Evolutionary conservation across 35 echinoderm and acorn worm genomes (phyloP), one percentile per base, ranked within the genome.

Genomic region (Diadema setosum): DNA sequence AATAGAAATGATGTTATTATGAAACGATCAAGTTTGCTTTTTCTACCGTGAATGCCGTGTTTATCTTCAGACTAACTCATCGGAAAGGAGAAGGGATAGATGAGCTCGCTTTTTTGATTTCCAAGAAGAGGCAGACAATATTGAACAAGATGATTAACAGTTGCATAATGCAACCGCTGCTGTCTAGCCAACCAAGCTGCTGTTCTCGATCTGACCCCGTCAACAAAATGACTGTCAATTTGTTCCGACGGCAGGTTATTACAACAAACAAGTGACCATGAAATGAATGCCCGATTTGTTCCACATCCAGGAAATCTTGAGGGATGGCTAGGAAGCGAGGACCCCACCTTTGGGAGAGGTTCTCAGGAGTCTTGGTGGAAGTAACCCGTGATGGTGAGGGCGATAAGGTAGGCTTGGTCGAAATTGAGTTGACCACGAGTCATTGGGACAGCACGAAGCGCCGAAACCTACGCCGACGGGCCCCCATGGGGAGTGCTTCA

Each of bases 281-380:
- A 78, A 78, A 78, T 78, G 73, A 78, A 78, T 78, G 73, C 39
- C 73, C 73, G 73, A 78, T 15, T 78, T 78, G 73, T 78, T 41
- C 40, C 23, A 78, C 12, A 78, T 78, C 73, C 40, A 0, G 44
- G 73, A 78, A 78, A 78, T 44, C 73, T 78, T 39, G 18, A 44
- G 73, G 73, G 73, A 78, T 78, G 37, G 73, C 73, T 41, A 35
- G n/a, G 2, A 78, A 25, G 39, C 63, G 11, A 67, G 63, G 63
- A 33, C 30, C 63, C 63, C 63, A 67, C 30, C 63, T 34, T 34
- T 67, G 18, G 63, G 16, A 67, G 37, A 61, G 37, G 37, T 34
- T 67, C 37, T 67, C 63, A 67, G 27, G 37, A 26, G 63, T 33
- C 30, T 67, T 67, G n/a, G n/a, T n/a, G n/a, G 16, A 67, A 67